A percentile compares a stretch with the other conserved stretches of the same genome.
phyloP scores from a whole-genome alignment of 2,113 vertebrate genomes.

The Pavo muticus region DNA sequence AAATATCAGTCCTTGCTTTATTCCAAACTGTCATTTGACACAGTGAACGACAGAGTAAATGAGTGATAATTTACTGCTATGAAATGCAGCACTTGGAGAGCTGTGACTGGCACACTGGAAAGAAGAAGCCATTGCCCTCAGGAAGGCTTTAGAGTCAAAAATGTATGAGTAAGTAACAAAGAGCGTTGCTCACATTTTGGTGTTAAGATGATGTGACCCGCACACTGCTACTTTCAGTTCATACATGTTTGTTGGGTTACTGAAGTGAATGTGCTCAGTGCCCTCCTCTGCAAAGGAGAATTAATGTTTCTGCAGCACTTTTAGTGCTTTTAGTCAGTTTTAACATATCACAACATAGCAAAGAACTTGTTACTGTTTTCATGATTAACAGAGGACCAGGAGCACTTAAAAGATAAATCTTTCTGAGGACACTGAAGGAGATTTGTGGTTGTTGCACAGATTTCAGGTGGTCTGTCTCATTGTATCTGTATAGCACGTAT shows the following conservation, averaged over 20 bases:
- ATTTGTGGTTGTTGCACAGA: background rate
- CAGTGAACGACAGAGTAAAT: background rate
- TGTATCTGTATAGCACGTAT: background rate
- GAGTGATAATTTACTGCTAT: background rate
- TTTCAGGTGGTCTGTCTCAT: background rate
- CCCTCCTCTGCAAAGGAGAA: background rate
- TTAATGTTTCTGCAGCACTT: background rate
- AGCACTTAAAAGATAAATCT: background rate
- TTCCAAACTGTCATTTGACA: background rate
- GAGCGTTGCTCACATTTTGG: background rate
- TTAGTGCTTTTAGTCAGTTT: background rate
- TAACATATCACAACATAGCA: background rate
- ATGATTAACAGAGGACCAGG: background rate
- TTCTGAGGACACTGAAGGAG: background rate
- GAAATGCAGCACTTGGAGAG: background rate
- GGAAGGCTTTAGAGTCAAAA: constrained; percentile 1
- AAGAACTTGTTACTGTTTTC: background rate
- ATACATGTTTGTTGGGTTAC: background rate
- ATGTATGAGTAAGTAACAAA: background rate
- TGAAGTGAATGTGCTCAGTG: background rate
- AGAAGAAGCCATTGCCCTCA: background rate
- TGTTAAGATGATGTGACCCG: background rate
- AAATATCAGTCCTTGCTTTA: background rate
- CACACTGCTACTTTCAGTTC: background rate
- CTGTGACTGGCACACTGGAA: background rate